Evolutionary conservation across 2,113 vertebrate genomes (phyloP), one percentile per base, ranked within the genome.

Genomic region (Ochotona princeps): DNA sequence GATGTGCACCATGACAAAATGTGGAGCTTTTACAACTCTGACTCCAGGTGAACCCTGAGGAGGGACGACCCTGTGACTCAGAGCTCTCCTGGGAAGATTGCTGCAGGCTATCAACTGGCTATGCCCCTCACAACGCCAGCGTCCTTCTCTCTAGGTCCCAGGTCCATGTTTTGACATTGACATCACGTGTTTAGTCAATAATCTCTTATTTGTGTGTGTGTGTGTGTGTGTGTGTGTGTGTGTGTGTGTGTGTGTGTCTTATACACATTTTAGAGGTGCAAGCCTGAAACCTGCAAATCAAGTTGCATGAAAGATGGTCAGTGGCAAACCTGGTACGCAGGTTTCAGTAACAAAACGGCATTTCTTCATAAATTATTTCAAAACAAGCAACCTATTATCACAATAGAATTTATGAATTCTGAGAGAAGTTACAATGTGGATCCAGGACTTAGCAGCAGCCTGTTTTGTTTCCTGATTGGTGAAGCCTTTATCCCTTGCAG

Each of bases 71-170:
- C 23, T 61, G 30, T 7, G 35, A 60, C 4, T 14, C 79, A 63
- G 12, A 32, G 7, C 4, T 8, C 38, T 28, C 13, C 44, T 21
- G 17, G 35, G 17, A 32, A 69, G 18, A 11, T 51, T 30, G 2
- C 6, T 67, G 3, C 1, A 47, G 30, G 3, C n/a, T 38, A 1
- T 57, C 75, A 32, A 2, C 14, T 30, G 35, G 35, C 1, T 0
- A 11, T 1, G 57, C 1, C 0, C 6, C 5, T 17, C 38, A 30
- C 2, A 1, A 8, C 17, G 44, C n/a, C 3, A 49, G 9, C 8
- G 17, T 38, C 12, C 21, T 83, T 81, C 38, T 28, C 72, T 32
- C 17, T 13, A 44, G 35, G 20, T 90, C 11, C n/a, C 65, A 67
- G 23, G 44, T 11, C 14, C 25, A 26, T 35, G 2, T 15, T n/a